Conservation (phyloP, 1,140 invertebrate genomes). For the Bemisia tabaci region DNA sequence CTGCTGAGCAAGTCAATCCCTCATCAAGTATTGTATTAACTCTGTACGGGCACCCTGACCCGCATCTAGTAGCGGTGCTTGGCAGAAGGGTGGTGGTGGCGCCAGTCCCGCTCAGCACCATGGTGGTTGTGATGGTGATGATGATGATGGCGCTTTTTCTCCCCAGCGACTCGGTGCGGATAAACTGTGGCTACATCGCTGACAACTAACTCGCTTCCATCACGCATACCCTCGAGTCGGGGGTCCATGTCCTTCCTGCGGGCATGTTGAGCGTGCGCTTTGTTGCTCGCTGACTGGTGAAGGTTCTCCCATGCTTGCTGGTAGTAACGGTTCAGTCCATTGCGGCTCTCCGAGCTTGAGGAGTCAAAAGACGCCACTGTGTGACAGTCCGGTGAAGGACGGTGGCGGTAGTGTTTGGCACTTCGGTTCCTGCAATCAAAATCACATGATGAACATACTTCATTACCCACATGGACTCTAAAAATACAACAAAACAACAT, state of each 20-base stretch:
- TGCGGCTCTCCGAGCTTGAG: constrained; percentile 65
- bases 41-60: no score
- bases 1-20: no score
- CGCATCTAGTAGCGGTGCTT: not conserved
- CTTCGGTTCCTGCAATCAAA: constrained; percentile 47
- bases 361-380: constrained; percentile 76
- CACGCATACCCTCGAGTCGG: constrained; percentile 55
- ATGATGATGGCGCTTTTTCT: constrained; percentile 67
- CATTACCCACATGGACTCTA: no score
- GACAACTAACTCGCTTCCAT: constrained; percentile 66
- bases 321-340: constrained; percentile 70
- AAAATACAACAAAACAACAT: no score
- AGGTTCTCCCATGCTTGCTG: constrained; percentile 84
- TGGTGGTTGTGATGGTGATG: constrained; percentile 54
- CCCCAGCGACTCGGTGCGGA: constrained; percentile 42
- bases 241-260: constrained; percentile 44
- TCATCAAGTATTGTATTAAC: no score
- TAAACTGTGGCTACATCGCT: constrained; percentile 46
- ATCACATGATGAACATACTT: not conserved
- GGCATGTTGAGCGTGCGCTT: constrained; percentile 37
- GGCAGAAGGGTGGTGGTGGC: not conserved
- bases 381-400: constrained; percentile 74
- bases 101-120: not conserved
- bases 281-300: constrained; percentile 58
- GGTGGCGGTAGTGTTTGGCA: constrained; percentile 70